Percentiles rank a stretch among this genome's conserved stretches.
Evolutionary conservation across 53 echinoderm and acorn worm species (phyloP).

Genomic region (Antedon mediterranea): DNA sequence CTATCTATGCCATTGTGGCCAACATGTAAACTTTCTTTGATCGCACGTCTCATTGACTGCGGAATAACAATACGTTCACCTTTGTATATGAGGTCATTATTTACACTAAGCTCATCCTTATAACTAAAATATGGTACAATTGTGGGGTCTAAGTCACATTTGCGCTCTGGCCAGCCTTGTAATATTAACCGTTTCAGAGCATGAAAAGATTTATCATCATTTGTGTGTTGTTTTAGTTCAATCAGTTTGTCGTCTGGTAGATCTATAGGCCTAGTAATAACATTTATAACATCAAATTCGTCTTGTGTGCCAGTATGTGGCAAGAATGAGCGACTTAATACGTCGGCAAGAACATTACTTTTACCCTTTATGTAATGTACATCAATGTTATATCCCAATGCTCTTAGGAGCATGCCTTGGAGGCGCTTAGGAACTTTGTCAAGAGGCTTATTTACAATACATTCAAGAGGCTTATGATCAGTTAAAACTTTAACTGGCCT

Average conservation of each 20-base stretch:
- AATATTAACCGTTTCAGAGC: too few species aligned
- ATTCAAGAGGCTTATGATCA: conserved; percentile 32
- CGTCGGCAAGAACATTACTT: conserved; percentile 23
- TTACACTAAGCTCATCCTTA: conserved; percentile 26
- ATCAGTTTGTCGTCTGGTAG: too few species aligned
- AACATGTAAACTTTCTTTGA: not conserved
- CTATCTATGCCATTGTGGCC: conserved; percentile 9
- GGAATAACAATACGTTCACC: not conserved
- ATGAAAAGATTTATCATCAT: too few species aligned
- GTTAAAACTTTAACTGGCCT: conserved; percentile 24
- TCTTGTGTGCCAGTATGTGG: conserved; percentile 20
- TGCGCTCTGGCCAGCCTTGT: conserved; percentile 33
- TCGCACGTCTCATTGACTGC: not conserved
- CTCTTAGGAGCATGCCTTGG: conserved; percentile 28
- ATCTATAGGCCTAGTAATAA: too few species aligned
- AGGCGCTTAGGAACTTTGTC: conserved; percentile 26
- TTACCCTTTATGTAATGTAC: conserved; percentile 22
- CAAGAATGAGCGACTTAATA: conserved; percentile 25
- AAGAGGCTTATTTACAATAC: conserved; percentile 24
- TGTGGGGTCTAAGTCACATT: not conserved
- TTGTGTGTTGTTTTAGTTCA: too few species aligned
- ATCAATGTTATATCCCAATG: conserved; percentile 18
- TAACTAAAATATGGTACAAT: conserved; percentile 14
- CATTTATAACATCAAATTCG: conserved; percentile 23
- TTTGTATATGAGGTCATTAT: conserved; percentile 23